Base-by-base conservation (phyloP, 2,888 invertebrate species). In the Pandemis heparana region DNA sequence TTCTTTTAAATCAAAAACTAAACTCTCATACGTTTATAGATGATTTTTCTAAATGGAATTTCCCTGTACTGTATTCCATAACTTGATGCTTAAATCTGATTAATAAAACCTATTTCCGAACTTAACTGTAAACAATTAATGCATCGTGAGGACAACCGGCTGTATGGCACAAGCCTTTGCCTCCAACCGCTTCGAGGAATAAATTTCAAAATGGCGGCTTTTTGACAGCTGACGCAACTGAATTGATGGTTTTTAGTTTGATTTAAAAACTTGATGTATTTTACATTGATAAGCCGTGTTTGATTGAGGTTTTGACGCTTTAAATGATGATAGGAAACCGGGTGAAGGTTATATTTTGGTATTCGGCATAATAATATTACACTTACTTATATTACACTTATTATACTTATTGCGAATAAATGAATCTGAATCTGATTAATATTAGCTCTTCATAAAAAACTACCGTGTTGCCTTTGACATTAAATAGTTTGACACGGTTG, bases 151-250 rank as follows among this genome's bases (percentile, higher is more conserved):
- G 43, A 48, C 5, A 48, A 23, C 32, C 10, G 56, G 56, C 32
- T 12, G 56, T 0, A 59, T 5, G 56, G 56, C 32, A 16, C 6
- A 32, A 23, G 23, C 32, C 18, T 43, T 62, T 38, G 68, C 64
- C 59, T 67, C 41, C 48, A 14, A n/a, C 51, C 51, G 16, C 51
- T 9, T 60, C 71, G 70, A 63, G 51, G 59, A 64, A 74, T 69
- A 75, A 71, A 71, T 75, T 60, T 56, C 64, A 77, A 75, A 56
- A 78, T 76, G 75, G 74, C 75, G 70, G 70, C 73, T 69, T 75
- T 56, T 63, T 46, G 67, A 72, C 68, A 69, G 46, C 64, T 75
- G 59, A 53, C 53, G 74, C 63, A 77, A 76, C 12, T 56, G n/a
- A 16, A 71, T 65, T 65, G 59, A 65, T 65, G 64, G 23, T 41